Conservation (phyloP, 2,888 invertebrate genomes). For the Lasiommata megera region DNA sequence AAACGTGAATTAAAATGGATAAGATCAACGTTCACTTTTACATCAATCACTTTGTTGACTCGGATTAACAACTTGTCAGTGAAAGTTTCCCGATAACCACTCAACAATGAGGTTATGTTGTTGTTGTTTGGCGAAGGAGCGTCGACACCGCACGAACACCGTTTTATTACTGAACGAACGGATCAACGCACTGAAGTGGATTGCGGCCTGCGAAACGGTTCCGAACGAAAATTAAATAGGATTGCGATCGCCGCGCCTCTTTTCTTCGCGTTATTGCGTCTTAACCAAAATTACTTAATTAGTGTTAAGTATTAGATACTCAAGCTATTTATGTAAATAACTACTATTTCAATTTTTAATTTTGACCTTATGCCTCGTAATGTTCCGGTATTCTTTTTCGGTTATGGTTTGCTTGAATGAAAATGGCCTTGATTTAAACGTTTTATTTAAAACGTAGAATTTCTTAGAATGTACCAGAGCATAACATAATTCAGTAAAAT, state of each 20-base stretch:
- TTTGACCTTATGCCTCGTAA: no score
- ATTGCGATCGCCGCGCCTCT: slow-evolving; percentile 8
- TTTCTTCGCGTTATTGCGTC: not conserved
- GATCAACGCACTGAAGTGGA: slow-evolving; percentile 25
- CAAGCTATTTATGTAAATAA: no score
- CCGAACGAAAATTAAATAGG: slow-evolving; percentile 25
- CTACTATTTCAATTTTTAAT: no score
- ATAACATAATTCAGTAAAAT: no score
- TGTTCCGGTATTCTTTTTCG: no score
- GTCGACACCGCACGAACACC: slow-evolving; percentile 47
- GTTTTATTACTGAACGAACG: slow-evolving; percentile 54
- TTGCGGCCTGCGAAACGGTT: slow-evolving; percentile 31
- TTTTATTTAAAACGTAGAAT: no score
- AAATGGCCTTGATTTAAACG: no score
- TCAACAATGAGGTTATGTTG: slow-evolving; percentile 63
- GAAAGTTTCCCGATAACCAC: slow-evolving; percentile 57
- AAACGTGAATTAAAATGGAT: slow-evolving; percentile 22
- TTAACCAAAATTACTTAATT: no score
- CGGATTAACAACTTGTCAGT: slow-evolving; percentile 34
- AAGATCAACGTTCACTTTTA: slow-evolving; percentile 3
- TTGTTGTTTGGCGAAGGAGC: slow-evolving; percentile 48
- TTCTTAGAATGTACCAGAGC: no score
- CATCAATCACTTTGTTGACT: slow-evolving; percentile 22
- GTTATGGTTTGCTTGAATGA: no score
- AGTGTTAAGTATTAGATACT: no score